Evolutionary conservation across 2,113 vertebrate species (phyloP).

Genomic region (Larimichthys polyactis): DNA sequence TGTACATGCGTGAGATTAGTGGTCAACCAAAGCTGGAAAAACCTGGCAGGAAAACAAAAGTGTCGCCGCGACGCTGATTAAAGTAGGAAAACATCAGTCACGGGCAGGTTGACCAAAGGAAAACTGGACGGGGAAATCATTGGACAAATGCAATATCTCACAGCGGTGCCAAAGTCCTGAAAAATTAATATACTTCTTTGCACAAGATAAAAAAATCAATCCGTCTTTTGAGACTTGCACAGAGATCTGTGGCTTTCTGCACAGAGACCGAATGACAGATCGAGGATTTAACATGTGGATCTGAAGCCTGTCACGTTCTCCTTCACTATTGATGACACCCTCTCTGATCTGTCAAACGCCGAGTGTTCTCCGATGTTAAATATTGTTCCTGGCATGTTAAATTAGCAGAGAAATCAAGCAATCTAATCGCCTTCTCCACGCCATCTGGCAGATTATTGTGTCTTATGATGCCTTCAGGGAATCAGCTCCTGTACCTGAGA

Average conservation of each 20-base stretch:
- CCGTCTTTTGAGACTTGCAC: neutral
- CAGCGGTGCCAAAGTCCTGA: neutral
- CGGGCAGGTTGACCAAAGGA: neutral
- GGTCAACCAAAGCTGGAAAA: neutral
- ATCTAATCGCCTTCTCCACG: neutral
- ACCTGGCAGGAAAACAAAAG: neutral
- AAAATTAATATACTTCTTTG: neutral
- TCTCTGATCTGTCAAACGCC: constrained; percentile 8
- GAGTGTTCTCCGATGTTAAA: constrained; percentile 24
- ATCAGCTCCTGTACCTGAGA: neutral
- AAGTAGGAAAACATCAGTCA: neutral
- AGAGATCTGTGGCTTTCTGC: neutral
- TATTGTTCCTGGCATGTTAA: constrained; percentile 9
- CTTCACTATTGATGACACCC: neutral
- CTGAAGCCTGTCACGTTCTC: neutral
- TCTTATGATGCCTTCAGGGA: neutral
- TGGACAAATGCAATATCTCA: neutral
- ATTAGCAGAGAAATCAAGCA: neutral
- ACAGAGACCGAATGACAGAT: neutral
- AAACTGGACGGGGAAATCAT: neutral
- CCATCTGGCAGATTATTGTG: neutral
- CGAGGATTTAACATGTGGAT: neutral
- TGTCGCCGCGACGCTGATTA: neutral
- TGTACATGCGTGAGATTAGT: constrained; percentile 1
- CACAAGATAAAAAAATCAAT: neutral